Conservation (phyloP, 1,140 invertebrate genomes). For the Mercenaria mercenaria region DNA sequence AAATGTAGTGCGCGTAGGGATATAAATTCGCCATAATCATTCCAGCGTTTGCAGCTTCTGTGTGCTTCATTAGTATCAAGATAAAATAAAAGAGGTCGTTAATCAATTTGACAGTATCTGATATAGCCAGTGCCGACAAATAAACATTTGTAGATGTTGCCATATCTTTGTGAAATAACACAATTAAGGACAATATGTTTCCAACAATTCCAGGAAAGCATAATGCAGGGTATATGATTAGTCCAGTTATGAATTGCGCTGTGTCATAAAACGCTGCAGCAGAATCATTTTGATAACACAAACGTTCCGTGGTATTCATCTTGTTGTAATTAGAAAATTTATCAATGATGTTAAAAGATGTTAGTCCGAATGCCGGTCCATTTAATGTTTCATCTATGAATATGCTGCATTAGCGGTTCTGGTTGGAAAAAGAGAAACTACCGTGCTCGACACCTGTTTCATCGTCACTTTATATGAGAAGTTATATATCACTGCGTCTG, state of each 20-base stretch:
- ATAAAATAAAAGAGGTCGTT: conserved; percentile 90
- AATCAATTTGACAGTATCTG: conserved; percentile 91
- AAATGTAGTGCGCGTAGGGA: conserved; percentile 85
- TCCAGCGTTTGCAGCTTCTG: conserved; percentile 74
- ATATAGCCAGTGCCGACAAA: conserved; percentile 91
- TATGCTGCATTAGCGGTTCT: no score
- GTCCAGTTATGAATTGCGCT: conserved; percentile 83
- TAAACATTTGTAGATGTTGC: conserved; percentile 92
- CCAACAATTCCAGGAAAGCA: conserved; percentile 91
- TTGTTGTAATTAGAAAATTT: no score
- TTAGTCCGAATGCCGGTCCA: no score
- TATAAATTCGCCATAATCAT: conserved; percentile 79
- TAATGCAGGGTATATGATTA: conserved; percentile 90
- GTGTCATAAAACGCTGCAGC: conserved; percentile 79
- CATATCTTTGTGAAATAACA: conserved; percentile 91
- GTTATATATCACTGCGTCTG: no score
- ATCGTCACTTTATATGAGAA: no score
- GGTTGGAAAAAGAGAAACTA: no score
- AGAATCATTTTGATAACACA: conserved; percentile 18
- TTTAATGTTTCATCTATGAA: no score
- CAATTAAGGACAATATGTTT: conserved; percentile 91
- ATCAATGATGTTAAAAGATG: no score
- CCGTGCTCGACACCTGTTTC: no score
- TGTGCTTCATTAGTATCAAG: conserved; percentile 86
- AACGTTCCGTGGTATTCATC: not conserved